phyloP scores from a whole-genome alignment of 2,888 invertebrate species.

The Epicampocera succincta region DNA sequence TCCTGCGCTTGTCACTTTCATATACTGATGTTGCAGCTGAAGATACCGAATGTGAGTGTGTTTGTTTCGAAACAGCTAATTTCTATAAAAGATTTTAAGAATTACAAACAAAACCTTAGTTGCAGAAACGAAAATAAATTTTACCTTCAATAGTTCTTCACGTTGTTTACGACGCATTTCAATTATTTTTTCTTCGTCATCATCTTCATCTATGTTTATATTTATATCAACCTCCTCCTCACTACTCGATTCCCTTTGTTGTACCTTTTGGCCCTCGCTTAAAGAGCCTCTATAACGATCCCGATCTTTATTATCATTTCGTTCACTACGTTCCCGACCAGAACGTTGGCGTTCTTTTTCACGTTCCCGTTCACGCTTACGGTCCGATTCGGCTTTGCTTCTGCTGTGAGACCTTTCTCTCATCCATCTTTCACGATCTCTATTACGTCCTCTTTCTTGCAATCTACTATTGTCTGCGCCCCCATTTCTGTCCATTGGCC shows the following conservation, averaged over 20 bases:
- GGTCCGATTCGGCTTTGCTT: constrained; percentile 80
- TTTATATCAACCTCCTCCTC: constrained; percentile 89
- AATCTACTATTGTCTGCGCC: constrained; percentile 78
- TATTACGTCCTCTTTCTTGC: constrained; percentile 79
- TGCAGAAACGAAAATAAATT: background rate
- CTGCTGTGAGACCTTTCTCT: constrained; percentile 80
- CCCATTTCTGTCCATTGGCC: constrained; percentile 69
- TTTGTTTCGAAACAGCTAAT: constrained; percentile 49
- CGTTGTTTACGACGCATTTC: constrained; percentile 92
- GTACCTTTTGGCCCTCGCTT: constrained; percentile 89
- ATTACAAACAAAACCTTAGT: background rate
- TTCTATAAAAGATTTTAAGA: constrained; percentile 50
- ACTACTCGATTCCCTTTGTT: constrained; percentile 84
- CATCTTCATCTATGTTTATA: constrained; percentile 92
- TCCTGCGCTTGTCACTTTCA: constrained; percentile 26
- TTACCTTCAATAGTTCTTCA: constrained; percentile 92
- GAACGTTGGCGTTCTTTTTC: constrained; percentile 78
- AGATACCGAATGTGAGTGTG: constrained; percentile 16
- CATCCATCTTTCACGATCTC: constrained; percentile 78
- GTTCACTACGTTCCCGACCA: constrained; percentile 77
- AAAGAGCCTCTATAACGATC: constrained; percentile 88
- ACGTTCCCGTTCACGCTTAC: constrained; percentile 78
- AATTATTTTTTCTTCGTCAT: constrained; percentile 96
- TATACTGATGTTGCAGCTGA: constrained; percentile 10
- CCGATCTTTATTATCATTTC: constrained; percentile 78